A percentile compares a stretch with the other conserved stretches of the same genome.
Conservation (phyloP, 2,797 vertebrate species). For the Sebastes minor region DNA sequence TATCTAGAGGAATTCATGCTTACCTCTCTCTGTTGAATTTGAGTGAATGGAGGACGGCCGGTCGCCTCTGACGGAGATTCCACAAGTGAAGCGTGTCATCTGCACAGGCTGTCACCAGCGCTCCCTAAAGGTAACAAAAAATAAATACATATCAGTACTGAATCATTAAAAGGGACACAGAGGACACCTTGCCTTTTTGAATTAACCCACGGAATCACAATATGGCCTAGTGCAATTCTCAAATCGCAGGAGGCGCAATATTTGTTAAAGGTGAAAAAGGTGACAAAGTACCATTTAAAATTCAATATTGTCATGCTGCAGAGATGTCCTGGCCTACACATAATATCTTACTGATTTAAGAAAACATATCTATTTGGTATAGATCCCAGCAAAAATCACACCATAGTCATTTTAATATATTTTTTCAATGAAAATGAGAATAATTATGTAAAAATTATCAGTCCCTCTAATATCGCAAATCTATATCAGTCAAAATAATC, state of each 20-base stretch:
- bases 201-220: not conserved
- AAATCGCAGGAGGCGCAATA: not conserved
- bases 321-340: too few relatives aligned
- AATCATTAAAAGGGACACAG: not conserved
- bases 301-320: too few relatives aligned
- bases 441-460: too few relatives aligned
- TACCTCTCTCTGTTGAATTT: slow-evolving; percentile 98
- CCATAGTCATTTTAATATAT: too few relatives aligned
- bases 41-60: slow-evolving; percentile 96
- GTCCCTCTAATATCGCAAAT: too few relatives aligned
- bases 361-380: too few relatives aligned
- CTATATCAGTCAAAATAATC: not conserved
- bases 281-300: too few relatives aligned
- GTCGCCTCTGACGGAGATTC: slow-evolving; percentile 96
- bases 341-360: too few relatives aligned
- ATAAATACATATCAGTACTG: not conserved
- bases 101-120: slow-evolving; percentile 94
- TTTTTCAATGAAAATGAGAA: too few relatives aligned
- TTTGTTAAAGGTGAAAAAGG: not conserved
- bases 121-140: slow-evolving; percentile 83
- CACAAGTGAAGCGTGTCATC: slow-evolving; percentile 97
- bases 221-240: not conserved
- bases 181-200: not conserved
- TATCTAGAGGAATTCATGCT: slow-evolving; percentile 34
- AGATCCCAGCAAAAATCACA: too few relatives aligned